Percentiles rank a stretch among this genome's conserved stretches.
These are phyloP conservation scores for Lophius piscatorius DNA, from an alignment of 2,113 vertebrate genomes.

Conservation along the genomic window DNA sequence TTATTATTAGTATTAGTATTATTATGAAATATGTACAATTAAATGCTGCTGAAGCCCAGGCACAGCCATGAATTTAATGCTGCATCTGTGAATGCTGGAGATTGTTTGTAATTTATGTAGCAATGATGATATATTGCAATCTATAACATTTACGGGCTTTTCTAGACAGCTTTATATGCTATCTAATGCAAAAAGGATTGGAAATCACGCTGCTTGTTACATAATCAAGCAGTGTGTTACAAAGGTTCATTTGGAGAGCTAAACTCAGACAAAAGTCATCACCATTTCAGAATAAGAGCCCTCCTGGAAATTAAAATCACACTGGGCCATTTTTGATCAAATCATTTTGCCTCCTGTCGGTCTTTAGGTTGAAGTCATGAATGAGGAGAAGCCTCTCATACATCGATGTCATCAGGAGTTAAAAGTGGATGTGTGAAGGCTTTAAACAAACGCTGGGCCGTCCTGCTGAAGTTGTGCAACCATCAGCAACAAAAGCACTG, in stretches of 20 bases:
- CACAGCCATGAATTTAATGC: too few species aligned
- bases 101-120: too few species aligned
- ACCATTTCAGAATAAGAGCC: not conserved
- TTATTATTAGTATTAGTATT: too few species aligned
- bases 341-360: not conserved
- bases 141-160: not conserved
- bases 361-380: not conserved
- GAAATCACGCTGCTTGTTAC: not conserved
- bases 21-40: too few species aligned
- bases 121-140: not conserved
- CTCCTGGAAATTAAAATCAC: not conserved
- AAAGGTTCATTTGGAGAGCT: not conserved
- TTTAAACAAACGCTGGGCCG: constrained; percentile 28
- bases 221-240: not conserved
- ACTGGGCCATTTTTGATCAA: not conserved
- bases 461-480: constrained; percentile 62
- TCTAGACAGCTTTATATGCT: too few species aligned
- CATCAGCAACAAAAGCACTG: constrained; percentile 69
- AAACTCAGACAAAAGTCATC: not conserved
- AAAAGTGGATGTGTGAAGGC: too few species aligned
- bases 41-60: too few species aligned
- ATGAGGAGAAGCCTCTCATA: too few species aligned
- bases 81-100: too few species aligned
- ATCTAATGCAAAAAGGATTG: not conserved
- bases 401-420: too few species aligned